These are phyloP conservation scores for Argyresthia goedartella DNA, from an alignment of 2,888 invertebrate species.

Conservation along the genomic window DNA sequence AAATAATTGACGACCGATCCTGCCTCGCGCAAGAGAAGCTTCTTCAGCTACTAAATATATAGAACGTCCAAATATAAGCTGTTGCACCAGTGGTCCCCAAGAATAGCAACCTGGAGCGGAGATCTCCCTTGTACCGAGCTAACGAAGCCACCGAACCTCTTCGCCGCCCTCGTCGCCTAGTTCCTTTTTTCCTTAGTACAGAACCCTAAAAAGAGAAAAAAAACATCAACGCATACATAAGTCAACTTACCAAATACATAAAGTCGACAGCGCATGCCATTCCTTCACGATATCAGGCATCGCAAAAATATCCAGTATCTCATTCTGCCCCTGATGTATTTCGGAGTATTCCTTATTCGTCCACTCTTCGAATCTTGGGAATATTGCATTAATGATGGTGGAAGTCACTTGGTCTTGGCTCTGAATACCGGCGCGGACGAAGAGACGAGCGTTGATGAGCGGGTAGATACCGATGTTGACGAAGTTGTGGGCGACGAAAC, in stretches of 20 bases:
- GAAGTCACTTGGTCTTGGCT: slow-evolving; percentile 34
- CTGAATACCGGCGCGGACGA: slow-evolving; percentile 26
- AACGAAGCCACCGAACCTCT: no score
- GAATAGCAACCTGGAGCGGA: no score
- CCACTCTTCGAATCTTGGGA: slow-evolving; percentile 36
- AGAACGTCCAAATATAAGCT: no score
- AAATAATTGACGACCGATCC: no score
- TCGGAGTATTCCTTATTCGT: slow-evolving; percentile 35
- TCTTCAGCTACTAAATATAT: no score
- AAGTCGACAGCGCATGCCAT: slow-evolving; percentile 45
- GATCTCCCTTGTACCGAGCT: no score
- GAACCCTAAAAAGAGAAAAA: no score
- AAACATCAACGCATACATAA: not conserved
- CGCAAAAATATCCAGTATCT: slow-evolving; percentile 36
- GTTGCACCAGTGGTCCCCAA: no score
- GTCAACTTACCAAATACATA: slow-evolving; percentile 53
- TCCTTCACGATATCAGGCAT: slow-evolving; percentile 42
- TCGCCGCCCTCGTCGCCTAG: no score
- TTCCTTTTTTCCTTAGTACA: no score
- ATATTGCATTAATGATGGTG: slow-evolving; percentile 36
- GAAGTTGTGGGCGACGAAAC: slow-evolving; percentile 49
- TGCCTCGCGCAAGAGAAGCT: no score
- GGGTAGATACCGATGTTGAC: slow-evolving; percentile 29
- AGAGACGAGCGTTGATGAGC: slow-evolving; percentile 28
- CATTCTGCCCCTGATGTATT: slow-evolving; percentile 37